Evolutionary conservation across 2,888 invertebrate species (phyloP).

Genomic region (Phorcus lineatus): DNA sequence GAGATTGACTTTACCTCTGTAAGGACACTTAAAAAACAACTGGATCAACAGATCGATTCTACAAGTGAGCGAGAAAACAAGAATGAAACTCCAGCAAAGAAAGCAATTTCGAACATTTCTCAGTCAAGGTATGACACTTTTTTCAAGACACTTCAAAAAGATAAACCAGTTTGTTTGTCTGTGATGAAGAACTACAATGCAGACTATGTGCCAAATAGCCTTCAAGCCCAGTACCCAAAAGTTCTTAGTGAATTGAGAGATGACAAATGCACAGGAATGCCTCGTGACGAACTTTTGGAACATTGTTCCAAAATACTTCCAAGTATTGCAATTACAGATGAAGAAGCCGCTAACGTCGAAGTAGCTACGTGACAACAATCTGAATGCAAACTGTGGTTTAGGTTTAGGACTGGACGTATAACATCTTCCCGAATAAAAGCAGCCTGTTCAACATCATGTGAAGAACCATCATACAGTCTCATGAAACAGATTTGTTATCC

Average conservation of each 20-base stretch:
- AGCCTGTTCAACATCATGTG: background rate
- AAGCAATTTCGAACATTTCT: background rate
- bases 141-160: background rate
- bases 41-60: background rate
- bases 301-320: background rate
- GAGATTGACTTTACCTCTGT: background rate
- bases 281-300: background rate
- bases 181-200: background rate
- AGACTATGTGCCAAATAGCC: background rate
- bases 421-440: background rate
- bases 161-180: background rate
- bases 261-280: background rate
- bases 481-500: background rate
- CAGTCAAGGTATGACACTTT: background rate
- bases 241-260: slow-evolving; percentile 4
- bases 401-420: slow-evolving; percentile 29
- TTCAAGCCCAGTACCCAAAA: background rate
- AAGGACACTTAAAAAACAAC: background rate
- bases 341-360: slow-evolving; percentile 19
- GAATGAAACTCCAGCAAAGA: background rate
- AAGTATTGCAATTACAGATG: background rate
- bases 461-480: background rate
- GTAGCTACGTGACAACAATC: slow-evolving; percentile 18
- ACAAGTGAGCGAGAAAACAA: too few species aligned
- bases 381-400: slow-evolving; percentile 28